Conservation (phyloP, 2,113 vertebrate species). For the Pan paniscus region DNA sequence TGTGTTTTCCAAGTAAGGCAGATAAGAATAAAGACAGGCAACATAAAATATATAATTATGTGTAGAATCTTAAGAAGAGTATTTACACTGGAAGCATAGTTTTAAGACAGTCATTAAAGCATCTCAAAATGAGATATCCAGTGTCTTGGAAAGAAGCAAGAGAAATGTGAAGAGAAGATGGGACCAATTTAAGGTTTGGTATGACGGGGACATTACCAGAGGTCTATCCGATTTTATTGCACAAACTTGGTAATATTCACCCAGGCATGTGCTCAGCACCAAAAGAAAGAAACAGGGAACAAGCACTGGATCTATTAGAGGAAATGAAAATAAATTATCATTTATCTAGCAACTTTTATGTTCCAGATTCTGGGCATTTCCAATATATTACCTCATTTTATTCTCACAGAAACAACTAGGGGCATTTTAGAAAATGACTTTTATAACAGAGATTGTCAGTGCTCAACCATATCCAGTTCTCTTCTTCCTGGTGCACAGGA, state of each 20-base stretch:
- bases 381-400: neutral
- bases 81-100: neutral
- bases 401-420: neutral
- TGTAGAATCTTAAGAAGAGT: neutral
- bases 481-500: neutral
- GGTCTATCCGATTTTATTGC: neutral
- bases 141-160: neutral
- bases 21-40: neutral
- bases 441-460: neutral
- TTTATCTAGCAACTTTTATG: neutral
- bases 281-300: neutral
- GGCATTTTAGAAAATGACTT: neutral
- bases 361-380: neutral
- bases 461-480: neutral
- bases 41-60: neutral
- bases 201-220: neutral
- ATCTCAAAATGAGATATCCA: neutral
- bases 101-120: neutral
- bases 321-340: neutral
- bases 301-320: neutral
- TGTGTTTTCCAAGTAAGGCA: neutral
- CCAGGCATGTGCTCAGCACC: neutral
- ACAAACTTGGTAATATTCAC: neutral
- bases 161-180: neutral
- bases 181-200: neutral